Evolutionary conservation across 2,113 vertebrate genomes (phyloP), one percentile per base, ranked within the genome.

Genomic region (Rhagologus leucostigma): DNA sequence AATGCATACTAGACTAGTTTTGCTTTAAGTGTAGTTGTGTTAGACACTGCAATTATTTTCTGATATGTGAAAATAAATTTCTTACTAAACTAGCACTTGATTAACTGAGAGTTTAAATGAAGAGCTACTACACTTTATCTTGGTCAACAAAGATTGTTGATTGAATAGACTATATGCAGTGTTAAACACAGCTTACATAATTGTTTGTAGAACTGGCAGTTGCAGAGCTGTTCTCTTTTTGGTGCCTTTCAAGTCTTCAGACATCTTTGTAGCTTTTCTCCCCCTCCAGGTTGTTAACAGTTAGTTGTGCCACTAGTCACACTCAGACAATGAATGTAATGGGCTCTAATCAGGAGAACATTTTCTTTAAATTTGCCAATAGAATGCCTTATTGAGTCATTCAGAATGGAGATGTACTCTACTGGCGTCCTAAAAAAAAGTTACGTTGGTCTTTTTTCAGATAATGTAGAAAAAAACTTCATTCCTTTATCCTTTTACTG

Each of bases 1-100:
- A 97, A 96, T 97, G 97, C 98, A 98, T 98, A 97, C 96, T 98
- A 98, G 98, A 98, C 97, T 98, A 98, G 97, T 98, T 98, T 98
- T 98, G 98, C 97, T 98, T 98, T 98, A 98, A 97, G 93, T 98
- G 96, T 98, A 98, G 98, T 98, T 98, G 98, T 98, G 98, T 98
- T 98, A 98, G 95, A 98, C 98, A 98, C 98, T 98, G 98, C 98
- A 97, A 64, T 97, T 97, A 97, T 98, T 98, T 99, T 98, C 98
- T 98, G 97, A 98, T 97, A 98, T 94, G 79, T 98, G 96, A 96
- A 98, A 99, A 98, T 99, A 98, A 98, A 98, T 98, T 99, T 98
- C 96, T 96, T 98, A 98, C 96, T 97, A 98, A 98, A 98, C 93
- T 97, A 98, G 96, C 97, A 97, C 89, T 98, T 97, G 96, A 97